These are phyloP conservation scores for Paracentrotus lividus DNA, from an alignment of 53 echinoderm and acorn worm genomes.

Conservation along the genomic window DNA sequence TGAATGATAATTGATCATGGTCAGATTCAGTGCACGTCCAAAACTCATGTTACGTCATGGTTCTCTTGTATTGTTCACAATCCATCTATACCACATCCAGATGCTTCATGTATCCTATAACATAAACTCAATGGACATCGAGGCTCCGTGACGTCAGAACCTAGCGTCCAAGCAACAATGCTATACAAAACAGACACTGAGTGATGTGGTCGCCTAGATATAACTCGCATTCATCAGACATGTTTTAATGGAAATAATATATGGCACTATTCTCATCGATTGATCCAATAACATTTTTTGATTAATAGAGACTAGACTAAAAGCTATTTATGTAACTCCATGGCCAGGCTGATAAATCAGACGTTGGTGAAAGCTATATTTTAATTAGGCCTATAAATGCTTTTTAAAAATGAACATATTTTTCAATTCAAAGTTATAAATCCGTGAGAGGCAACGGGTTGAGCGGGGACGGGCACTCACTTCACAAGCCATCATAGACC, in stretches of 20 bases:
- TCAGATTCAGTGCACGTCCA: not conserved
- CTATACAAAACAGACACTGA: not conserved
- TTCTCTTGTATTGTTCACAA: not conserved
- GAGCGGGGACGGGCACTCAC: too few species aligned
- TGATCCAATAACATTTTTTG: not conserved
- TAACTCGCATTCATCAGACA: not conserved
- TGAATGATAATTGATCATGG: not conserved
- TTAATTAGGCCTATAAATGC: too few species aligned
- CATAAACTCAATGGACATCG: not conserved
- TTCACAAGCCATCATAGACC: too few species aligned
- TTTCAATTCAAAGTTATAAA: too few species aligned
- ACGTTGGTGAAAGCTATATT: not conserved
- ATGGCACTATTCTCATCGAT: not conserved
- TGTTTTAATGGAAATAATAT: not conserved
- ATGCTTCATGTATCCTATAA: not conserved
- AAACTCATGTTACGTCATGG: not conserved
- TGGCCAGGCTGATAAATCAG: not conserved
- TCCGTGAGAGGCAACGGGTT: too few species aligned
- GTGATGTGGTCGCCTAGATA: constrained; percentile 6
- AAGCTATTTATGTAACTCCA: not conserved
- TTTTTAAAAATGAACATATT: too few species aligned
- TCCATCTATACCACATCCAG: constrained; percentile 26
- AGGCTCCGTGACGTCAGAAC: not conserved
- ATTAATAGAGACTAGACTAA: not conserved
- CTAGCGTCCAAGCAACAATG: not conserved